Conservation (phyloP, 2,888 invertebrate species). For the Neocrepidodera transversa region DNA sequence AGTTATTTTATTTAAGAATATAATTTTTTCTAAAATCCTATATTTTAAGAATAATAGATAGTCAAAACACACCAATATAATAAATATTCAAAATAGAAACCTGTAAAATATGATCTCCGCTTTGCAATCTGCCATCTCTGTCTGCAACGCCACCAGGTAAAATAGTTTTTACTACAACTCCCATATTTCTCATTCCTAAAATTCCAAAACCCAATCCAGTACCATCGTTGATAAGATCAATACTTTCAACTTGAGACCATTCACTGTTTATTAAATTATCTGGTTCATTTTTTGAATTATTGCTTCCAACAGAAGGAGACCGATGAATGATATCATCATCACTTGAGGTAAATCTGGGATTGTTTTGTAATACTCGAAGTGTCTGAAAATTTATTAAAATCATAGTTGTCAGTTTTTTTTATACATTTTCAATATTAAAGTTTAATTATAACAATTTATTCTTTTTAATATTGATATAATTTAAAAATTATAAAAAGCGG, state of each 20-base stretch:
- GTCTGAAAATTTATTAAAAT: too few species aligned
- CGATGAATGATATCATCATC: slow-evolving; percentile 62
- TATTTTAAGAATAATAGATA: too few species aligned
- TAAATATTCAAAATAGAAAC: slow-evolving; percentile 63
- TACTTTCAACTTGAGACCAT: slow-evolving; percentile 97
- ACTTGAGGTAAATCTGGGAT: slow-evolving; percentile 68
- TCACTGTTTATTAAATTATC: slow-evolving; percentile 83
- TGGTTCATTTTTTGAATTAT: slow-evolving; percentile 70
- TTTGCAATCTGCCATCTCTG: slow-evolving; percentile 93
- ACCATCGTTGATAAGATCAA: slow-evolving; percentile 97
- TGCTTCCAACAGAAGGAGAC: slow-evolving; percentile 72
- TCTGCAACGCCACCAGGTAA: slow-evolving; percentile 97
- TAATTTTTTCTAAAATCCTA: too few species aligned
- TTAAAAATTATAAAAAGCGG: too few species aligned
- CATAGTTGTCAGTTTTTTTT: too few species aligned
- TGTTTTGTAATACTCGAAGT: slow-evolving; percentile 76
- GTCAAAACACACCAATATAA: too few species aligned
- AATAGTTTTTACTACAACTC: slow-evolving; percentile 99
- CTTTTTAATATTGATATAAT: too few species aligned
- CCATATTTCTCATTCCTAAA: slow-evolving; percentile 95
- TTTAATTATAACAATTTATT: too few species aligned
- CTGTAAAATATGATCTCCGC: slow-evolving; percentile 98
- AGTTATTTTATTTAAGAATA: neutral
- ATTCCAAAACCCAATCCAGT: slow-evolving; percentile 98
- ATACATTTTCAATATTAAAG: too few species aligned